Conservation (phyloP, 2,888 invertebrate genomes). For the Chrysomela aeneicollis region DNA sequence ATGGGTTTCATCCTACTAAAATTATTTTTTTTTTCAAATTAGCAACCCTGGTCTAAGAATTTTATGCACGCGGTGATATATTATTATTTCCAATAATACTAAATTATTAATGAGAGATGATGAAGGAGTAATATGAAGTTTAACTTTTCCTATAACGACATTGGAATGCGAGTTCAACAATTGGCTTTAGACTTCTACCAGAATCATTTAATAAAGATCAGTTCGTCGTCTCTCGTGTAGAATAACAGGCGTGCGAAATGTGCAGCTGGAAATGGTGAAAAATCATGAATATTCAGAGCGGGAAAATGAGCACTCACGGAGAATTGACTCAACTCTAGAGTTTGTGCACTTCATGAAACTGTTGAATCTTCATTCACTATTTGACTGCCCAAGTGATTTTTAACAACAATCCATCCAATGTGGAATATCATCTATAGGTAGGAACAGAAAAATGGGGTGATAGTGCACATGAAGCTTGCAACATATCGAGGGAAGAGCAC, state of each 20-base stretch:
- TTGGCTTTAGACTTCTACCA: neutral
- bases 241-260: conserved; percentile 26
- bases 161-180: neutral
- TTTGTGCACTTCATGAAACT: neutral
- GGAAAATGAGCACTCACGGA: conserved; percentile 24
- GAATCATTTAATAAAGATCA: conserved; percentile 16
- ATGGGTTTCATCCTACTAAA: no score
- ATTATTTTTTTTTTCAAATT: no score
- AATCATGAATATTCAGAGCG: conserved; percentile 30
- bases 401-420: no score
- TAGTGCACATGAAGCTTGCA: no score
- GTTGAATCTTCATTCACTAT: neutral
- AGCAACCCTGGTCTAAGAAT: no score
- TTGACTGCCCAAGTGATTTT: neutral
- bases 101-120: neutral
- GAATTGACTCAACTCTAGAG: conserved; percentile 9
- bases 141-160: neutral
- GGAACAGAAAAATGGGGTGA: no score
- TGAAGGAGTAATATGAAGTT: neutral
- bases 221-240: conserved; percentile 13
- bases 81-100: no score
- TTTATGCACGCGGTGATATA: no score
- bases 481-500: no score
- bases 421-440: no score
- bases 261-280: conserved; percentile 28